Evolutionary conservation across 2,113 vertebrate genomes (phyloP).

Genomic region (Anarhynchus alexandrinus): DNA sequence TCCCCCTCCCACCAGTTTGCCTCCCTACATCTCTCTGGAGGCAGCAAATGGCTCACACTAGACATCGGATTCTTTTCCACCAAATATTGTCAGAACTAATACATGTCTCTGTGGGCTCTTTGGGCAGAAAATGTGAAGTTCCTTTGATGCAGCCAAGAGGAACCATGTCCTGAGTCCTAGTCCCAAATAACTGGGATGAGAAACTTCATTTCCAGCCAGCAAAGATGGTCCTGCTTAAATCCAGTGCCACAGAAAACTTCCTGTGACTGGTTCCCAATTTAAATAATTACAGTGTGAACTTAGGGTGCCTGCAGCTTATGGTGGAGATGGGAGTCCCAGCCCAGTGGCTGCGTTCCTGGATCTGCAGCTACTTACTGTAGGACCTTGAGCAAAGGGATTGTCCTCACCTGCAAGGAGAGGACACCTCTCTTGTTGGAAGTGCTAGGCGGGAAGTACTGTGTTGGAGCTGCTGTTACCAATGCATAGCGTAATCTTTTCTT

Average conservation of each 20-base stretch:
- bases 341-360: accelerated
- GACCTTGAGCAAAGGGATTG: background rate
- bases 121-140: background rate
- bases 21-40: background rate
- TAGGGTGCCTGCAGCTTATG: background rate
- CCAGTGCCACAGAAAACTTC: background rate
- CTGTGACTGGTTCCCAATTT: background rate
- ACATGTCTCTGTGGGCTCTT: background rate
- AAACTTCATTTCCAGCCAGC: background rate
- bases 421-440: accelerated
- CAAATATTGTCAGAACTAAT: background rate
- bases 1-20: conserved; percentile 10
- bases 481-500: accelerated
- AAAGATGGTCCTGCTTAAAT: background rate
- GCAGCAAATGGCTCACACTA: background rate
- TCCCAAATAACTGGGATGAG: background rate
- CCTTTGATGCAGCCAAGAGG: background rate
- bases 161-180: background rate
- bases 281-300: accelerated
- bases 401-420: background rate
- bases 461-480: background rate
- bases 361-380: background rate
- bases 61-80: conserved; percentile 26
- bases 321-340: background rate
- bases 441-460: background rate